Evolutionary conservation across 2,113 vertebrate genomes (phyloP), one percentile per base, ranked within the genome.

Genomic region (Lepisosteus osseus): DNA sequence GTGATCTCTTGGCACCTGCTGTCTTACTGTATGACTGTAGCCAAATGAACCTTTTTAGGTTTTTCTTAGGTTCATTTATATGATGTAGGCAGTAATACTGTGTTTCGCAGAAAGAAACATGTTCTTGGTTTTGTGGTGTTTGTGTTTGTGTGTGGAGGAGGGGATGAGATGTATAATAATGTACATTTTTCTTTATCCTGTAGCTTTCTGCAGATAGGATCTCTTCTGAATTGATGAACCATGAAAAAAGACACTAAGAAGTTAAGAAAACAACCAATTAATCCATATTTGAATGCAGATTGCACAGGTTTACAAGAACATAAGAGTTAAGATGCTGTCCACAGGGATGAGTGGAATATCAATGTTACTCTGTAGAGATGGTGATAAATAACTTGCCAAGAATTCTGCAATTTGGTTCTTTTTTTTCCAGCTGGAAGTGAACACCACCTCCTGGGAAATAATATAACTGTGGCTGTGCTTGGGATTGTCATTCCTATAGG

Each of bases 401-500:
- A 41, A n/a, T 17, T 29, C 65, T 56, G 61, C 12, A 44, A 8
- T 15, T 29, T 17, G 3, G n/a, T 1, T 78, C 14, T 82, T 68
- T 82, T 83, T 76, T 77, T 89, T 86, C 4, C 89, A 97, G 95
- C 95, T 84, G 93, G 90, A 9, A 94, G 93, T 70, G 91, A 93
- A 76, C 93, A 87, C 43, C 87, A 91, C 85, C 90, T 94, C 76
- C 92, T 97, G 65, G 94, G 92, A 77, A 97, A 95, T 76, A 95
- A 96, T 44, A 93, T 97, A 80, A 97, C 96, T 41, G 94, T 96
- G 63, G 96, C 96, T 54, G 92, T 96, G 71, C 87, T 98, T 84
- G 96, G 96, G 63, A 94, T 97, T 75, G 87, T 97, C 67, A 95
- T 97, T 77, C 97, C 95, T 82, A 93, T 98, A 11, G 96, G 96